Evolutionary conservation across 2,797 vertebrate species (phyloP).

Genomic region (Mus spretus): DNA sequence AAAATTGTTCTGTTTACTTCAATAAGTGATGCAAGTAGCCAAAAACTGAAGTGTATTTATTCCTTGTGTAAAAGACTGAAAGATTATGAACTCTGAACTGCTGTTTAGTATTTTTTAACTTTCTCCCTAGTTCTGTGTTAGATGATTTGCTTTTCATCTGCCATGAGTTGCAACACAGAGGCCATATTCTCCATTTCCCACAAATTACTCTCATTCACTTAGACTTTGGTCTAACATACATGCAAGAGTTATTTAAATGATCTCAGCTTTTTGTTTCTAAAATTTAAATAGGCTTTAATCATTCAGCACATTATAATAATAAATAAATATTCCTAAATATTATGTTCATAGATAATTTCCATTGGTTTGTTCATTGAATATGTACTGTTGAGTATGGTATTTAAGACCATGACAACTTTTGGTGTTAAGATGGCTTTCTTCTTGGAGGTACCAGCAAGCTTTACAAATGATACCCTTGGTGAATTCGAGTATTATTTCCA

Average conservation of each 20-base stretch:
- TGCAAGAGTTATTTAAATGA: neutral
- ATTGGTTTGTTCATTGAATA: neutral
- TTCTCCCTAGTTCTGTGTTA: neutral
- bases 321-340: neutral
- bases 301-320: neutral
- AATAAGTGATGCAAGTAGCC: neutral
- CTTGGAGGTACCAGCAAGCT: neutral
- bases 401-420: neutral
- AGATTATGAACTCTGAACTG: neutral
- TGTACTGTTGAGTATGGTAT: neutral
- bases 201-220: neutral
- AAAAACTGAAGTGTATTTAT: neutral
- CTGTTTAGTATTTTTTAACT: neutral
- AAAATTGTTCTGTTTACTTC: conserved; percentile 9
- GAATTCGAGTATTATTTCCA: neutral
- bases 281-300: neutral
- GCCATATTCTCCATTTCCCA: neutral
- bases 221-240: neutral
- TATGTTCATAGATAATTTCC: neutral
- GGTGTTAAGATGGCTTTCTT: neutral
- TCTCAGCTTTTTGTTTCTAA: neutral
- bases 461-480: neutral
- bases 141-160: neutral
- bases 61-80: neutral
- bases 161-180: neutral